phyloP scores from a whole-genome alignment of 2,888 invertebrate species.

The Tenthredo distinguenda region DNA sequence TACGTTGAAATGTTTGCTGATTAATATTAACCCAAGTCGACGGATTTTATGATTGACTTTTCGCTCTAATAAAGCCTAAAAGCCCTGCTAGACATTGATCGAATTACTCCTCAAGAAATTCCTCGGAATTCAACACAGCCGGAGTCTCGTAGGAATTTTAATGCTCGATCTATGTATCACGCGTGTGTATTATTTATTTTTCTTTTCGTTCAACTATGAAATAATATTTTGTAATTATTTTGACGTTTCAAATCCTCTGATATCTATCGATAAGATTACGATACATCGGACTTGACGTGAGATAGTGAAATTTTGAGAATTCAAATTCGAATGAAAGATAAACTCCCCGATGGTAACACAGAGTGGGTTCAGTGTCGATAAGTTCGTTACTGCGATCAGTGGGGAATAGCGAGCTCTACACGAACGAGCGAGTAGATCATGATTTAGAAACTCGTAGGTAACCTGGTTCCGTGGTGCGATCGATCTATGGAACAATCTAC shows the following conservation, averaged over 20 bases:
- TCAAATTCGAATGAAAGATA: background rate
- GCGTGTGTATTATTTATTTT: background rate
- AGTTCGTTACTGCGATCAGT: background rate
- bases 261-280: slow-evolving; percentile 2
- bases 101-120: slow-evolving; percentile 10
- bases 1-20: background rate
- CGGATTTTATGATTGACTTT: slow-evolving; percentile 18
- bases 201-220: background rate
- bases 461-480: background rate
- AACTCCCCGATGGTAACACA: slow-evolving; percentile 18
- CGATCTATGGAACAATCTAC: background rate
- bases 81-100: slow-evolving; percentile 44
- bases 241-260: background rate
- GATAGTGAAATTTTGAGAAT: background rate
- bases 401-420: slow-evolving; percentile 27
- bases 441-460: background rate
- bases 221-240: background rate
- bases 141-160: background rate
- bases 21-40: background rate
- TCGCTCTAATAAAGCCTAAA: slow-evolving; percentile 12
- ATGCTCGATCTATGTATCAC: background rate
- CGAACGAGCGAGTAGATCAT: slow-evolving; percentile 23
- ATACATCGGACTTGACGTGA: background rate
- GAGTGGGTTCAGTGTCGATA: background rate
- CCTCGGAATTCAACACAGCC: background rate